Base-by-base conservation (phyloP, 2,888 invertebrate genomes). In the Spilarctia lutea region DNA sequence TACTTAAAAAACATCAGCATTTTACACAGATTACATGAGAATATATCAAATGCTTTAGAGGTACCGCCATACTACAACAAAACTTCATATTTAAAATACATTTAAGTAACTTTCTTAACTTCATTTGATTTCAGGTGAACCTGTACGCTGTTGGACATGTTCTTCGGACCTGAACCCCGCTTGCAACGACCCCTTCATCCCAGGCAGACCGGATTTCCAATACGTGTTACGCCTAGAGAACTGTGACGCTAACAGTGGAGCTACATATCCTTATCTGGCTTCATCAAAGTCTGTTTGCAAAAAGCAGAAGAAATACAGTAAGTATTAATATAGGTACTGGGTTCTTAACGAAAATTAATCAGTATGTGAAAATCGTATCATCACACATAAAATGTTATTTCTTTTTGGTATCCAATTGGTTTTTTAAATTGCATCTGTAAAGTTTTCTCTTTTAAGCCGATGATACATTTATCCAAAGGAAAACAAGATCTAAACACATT, bases 121-220 rank as follows among this genome's bases (percentile, higher is more conserved):
- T 75, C 2, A 78, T 84, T 81, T 73, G 85, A 86, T 79, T 96
- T 96, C 96, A 96, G 97, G 97, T 83, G 96, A 96, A 77, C 96
- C 97, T 8, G 92, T 98, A 16, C 96, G 96, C 85, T 98, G 98
- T 89, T 98, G 97, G 97, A 96, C 97, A 18, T 98, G 98, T 86
- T 97, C 97, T 0, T 97, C 98, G 3, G 97, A 97, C 85, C 93
- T 96, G 85, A 97, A 97, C 82, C 96, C 96, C 18, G 96, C 96
- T 84, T 98, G 98, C 91, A 96, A 96, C 68, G 98, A 98, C 90
- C 97, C 97, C 71, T 98, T 98, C 96, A 96, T 97, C 86, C 95
- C 96, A n/a, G 95, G 95, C 39, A 92, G 94, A 60, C 89, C 94
- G 33, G 94, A 96, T 82, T 94, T 94, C 86, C 91, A 94, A 20